Evolutionary conservation across 1,140 invertebrate genomes (phyloP).

Genomic region (Camponotus pennsylvanicus): DNA sequence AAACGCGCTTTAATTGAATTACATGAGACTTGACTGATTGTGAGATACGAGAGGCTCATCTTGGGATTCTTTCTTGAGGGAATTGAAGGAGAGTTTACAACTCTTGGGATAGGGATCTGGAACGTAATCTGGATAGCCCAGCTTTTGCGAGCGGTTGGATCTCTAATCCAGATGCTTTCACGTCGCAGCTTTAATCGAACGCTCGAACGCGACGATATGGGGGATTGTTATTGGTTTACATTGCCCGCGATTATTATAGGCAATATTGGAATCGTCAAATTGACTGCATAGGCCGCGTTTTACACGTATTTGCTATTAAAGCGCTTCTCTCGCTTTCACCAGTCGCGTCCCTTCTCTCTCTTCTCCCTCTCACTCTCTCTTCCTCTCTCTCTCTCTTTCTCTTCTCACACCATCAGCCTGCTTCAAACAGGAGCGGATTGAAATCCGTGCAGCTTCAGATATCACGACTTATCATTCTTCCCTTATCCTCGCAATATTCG

Average conservation of each 20-base stretch:
- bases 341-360: not conserved
- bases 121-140: not conserved
- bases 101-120: not conserved
- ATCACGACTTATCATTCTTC: not conserved
- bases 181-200: not conserved
- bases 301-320: constrained; percentile 53
- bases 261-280: constrained; percentile 46
- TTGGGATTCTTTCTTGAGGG: not conserved
- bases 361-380: not conserved
- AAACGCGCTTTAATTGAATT: constrained; percentile 13
- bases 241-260: constrained; percentile 29
- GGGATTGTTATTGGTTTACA: not conserved
- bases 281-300: constrained; percentile 27
- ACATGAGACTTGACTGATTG: not conserved
- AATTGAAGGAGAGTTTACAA: not conserved
- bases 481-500: not conserved
- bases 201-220: not conserved
- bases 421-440: constrained; percentile 20
- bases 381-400: not conserved
- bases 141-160: not conserved
- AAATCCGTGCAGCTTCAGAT: not conserved
- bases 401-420: not conserved
- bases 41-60: not conserved
- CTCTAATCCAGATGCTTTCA: not conserved
- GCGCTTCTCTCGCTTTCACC: constrained; percentile 26